phyloP scores from a whole-genome alignment of 2,113 vertebrate species.

The Dissostichus mawsoni region DNA sequence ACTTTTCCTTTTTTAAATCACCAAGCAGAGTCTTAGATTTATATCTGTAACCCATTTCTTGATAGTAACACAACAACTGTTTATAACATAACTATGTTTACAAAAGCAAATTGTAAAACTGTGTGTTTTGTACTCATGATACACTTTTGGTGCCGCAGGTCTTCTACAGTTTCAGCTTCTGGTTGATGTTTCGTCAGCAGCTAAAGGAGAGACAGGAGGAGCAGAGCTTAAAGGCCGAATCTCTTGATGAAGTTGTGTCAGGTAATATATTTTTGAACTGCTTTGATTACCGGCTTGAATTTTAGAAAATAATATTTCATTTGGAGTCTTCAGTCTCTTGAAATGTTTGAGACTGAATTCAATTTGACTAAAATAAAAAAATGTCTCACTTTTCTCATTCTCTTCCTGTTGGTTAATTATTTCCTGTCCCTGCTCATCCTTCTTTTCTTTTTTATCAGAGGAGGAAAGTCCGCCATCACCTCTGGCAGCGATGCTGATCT shows the following conservation, averaged over 20 bases:
- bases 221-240: constrained; percentile 54
- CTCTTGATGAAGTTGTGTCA: constrained; percentile 70
- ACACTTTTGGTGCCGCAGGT: constrained; percentile 72
- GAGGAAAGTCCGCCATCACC: constrained; percentile 59
- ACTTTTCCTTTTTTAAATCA: neutral
- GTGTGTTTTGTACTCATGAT: neutral
- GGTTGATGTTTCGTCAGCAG: constrained; percentile 86
- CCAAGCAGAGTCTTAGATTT: no score
- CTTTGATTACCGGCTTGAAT: neutral
- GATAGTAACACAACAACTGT: neutral
- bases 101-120: neutral
- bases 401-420: neutral
- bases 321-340: neutral
- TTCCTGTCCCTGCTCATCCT: neutral
- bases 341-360: neutral
- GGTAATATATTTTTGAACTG: constrained; percentile 46
- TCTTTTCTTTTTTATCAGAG: constrained; percentile 45
- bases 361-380: neutral
- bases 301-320: neutral
- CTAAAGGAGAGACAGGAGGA: constrained; percentile 74
- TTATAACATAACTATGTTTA: neutral
- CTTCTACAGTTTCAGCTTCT: constrained; percentile 82
- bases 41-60: neutral
- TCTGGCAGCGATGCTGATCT: constrained; percentile 77
- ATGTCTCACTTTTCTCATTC: neutral